phyloP scores from a whole-genome alignment of 2,888 invertebrate genomes.

The Agrenia bidenticulata region DNA sequence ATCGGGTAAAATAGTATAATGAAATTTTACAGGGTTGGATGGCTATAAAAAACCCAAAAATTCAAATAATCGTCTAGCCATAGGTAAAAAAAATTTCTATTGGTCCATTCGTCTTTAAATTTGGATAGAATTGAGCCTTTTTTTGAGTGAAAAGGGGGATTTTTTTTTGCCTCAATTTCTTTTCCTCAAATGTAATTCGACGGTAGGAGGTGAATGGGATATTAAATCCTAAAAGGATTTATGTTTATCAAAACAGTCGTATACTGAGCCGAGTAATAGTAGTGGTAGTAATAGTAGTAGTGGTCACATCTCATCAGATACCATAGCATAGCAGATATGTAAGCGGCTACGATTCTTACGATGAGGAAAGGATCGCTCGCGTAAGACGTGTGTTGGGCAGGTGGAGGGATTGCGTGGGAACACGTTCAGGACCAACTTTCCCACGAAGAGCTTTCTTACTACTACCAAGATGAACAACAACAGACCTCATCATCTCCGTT shows the following conservation, averaged over 20 bases:
- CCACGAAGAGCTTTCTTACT: slow-evolving; percentile 49
- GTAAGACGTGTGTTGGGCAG: slow-evolving; percentile 53
- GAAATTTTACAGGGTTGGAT: too few species aligned
- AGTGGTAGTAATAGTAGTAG: too few species aligned
- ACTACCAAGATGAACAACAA: slow-evolving; percentile 7
- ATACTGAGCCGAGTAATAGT: too few species aligned
- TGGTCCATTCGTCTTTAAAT: too few species aligned
- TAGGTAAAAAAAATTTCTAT: too few species aligned
- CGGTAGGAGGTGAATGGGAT: not conserved
- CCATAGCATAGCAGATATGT: too few species aligned
- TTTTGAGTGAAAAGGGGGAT: not conserved
- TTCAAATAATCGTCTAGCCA: too few species aligned
- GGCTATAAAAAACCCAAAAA: too few species aligned
- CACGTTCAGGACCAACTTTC: slow-evolving; percentile 55
- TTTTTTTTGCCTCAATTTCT: slow-evolving; percentile 11
- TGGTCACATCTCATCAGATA: too few species aligned
- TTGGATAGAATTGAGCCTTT: not conserved
- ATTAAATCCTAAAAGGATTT: not conserved
- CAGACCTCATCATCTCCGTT: slow-evolving; percentile 11
- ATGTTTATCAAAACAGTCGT: not conserved
- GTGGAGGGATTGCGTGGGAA: slow-evolving; percentile 54
- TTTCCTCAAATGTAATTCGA: not conserved
- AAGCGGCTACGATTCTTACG: too few species aligned
- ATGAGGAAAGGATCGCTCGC: slow-evolving; percentile 41
- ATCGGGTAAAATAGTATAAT: too few species aligned